These are phyloP conservation scores for Musca domestica DNA, from an alignment of 1,140 invertebrate species.

Conservation along the genomic window DNA sequence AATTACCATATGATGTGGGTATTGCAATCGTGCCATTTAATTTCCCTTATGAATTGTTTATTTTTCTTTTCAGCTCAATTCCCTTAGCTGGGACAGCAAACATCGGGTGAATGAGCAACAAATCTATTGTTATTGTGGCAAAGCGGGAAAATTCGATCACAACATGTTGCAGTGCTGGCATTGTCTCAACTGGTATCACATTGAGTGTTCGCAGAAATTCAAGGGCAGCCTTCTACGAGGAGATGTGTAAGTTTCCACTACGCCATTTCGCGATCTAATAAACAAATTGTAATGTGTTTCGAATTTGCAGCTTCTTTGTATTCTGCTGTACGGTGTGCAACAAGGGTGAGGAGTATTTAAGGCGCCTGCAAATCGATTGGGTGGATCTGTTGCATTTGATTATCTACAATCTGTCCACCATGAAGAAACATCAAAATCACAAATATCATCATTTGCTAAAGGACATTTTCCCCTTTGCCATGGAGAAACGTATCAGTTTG, in stretches of 20 bases:
- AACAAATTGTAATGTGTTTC: slow-evolving; percentile 32
- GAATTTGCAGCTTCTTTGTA: slow-evolving; percentile 74
- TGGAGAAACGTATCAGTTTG: slow-evolving; percentile 76
- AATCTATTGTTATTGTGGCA: slow-evolving; percentile 89
- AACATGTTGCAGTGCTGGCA: slow-evolving; percentile 88
- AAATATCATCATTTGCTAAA: slow-evolving; percentile 86
- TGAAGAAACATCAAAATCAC: slow-evolving; percentile 74
- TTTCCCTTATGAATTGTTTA: slow-evolving; percentile 15
- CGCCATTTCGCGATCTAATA: too few species aligned
- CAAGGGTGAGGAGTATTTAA: slow-evolving; percentile 77
- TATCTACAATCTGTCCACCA: slow-evolving; percentile 79
- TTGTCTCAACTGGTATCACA: slow-evolving; percentile 92
- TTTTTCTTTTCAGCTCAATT: slow-evolving; percentile 58
- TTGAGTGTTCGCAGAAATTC: slow-evolving; percentile 77
- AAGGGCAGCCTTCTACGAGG: slow-evolving; percentile 81
- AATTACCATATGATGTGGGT: slow-evolving; percentile 49
- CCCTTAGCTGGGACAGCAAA: slow-evolving; percentile 72
- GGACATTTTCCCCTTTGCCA: slow-evolving; percentile 79
- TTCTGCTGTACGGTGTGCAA: slow-evolving; percentile 89
- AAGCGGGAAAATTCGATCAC: slow-evolving; percentile 81
- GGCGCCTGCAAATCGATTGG: slow-evolving; percentile 79
- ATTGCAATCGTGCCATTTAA: too few species aligned
- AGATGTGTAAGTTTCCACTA: slow-evolving; percentile 70
- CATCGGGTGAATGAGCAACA: slow-evolving; percentile 78
- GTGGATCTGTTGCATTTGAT: slow-evolving; percentile 83